Evolutionary conservation across 1,140 invertebrate genomes (phyloP).

Genomic region (Drosophila setifemur): DNA sequence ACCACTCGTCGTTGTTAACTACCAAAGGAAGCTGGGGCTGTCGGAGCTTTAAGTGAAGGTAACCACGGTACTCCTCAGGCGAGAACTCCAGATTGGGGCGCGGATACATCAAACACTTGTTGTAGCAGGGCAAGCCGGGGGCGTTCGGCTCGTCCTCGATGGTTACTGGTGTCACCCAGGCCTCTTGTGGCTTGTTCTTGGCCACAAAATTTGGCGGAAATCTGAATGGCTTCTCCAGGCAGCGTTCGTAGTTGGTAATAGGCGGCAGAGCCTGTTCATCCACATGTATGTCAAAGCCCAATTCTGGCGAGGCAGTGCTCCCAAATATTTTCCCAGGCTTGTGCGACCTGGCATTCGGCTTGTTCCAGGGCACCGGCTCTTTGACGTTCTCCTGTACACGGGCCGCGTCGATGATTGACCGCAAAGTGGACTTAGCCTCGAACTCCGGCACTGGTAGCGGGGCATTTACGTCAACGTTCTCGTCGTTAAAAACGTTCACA

Average conservation of each 20-base stretch:
- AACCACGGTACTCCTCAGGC: constrained; percentile 65
- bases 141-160: constrained; percentile 57
- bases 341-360: constrained; percentile 67
- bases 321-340: constrained; percentile 62
- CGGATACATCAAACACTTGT: constrained; percentile 73
- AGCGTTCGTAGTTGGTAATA: constrained; percentile 59
- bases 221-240: constrained; percentile 49
- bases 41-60: constrained; percentile 34
- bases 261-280: constrained; percentile 51
- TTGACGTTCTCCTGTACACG: constrained; percentile 84
- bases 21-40: constrained; percentile 50
- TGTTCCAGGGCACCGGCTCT: constrained; percentile 87
- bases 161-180: constrained; percentile 67
- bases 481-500: constrained; percentile 71
- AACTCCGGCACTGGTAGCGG: neutral
- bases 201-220: constrained; percentile 52
- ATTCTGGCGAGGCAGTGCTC: constrained; percentile 18
- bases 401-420: constrained; percentile 84
- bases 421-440: constrained; percentile 42
- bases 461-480: constrained; percentile 55
- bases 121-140: constrained; percentile 57
- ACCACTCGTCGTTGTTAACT: constrained; percentile 43
- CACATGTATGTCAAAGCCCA: constrained; percentile 69
- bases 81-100: constrained; percentile 66
- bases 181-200: constrained; percentile 42